Evolutionary conservation across 2,113 vertebrate genomes (phyloP).

Genomic region (Trichomycterus rosablanca): DNA sequence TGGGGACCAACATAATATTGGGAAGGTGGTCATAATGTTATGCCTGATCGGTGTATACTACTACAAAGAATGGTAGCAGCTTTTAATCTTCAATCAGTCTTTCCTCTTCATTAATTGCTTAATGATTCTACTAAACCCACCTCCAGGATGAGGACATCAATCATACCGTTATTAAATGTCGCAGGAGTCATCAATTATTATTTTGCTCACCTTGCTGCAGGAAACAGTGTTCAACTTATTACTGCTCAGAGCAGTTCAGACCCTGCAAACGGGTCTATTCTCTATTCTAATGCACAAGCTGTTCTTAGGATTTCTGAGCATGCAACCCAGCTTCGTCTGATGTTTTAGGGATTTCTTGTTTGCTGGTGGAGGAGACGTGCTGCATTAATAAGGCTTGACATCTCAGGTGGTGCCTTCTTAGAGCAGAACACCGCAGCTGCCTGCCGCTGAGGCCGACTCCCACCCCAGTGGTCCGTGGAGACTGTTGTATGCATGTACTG

Average conservation of each 20-base stretch:
- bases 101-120: constrained; percentile 70
- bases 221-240: constrained; percentile 57
- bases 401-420: constrained; percentile 26
- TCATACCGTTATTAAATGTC: constrained; percentile 64
- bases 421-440: constrained; percentile 46
- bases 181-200: constrained; percentile 67
- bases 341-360: constrained; percentile 6
- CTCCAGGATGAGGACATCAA: constrained; percentile 67
- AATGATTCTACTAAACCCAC: constrained; percentile 63
- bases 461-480: constrained; percentile 41
- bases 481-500: constrained; percentile 56
- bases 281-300: too few relatives aligned
- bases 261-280: too few relatives aligned
- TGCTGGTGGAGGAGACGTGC: constrained; percentile 18
- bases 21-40: too few relatives aligned
- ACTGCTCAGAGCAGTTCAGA: background rate
- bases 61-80: constrained; percentile 59
- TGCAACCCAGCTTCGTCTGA: constrained; percentile 16
- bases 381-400: constrained; percentile 37
- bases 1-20: too few relatives aligned
- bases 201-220: constrained; percentile 47
- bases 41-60: too few relatives aligned
- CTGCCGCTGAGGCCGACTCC: constrained; percentile 55
- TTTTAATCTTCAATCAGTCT: constrained; percentile 67
- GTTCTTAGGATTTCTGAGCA: background rate